These are phyloP conservation scores for Sipha flava DNA, from an alignment of 1,140 invertebrate genomes.

Conservation along the genomic window DNA sequence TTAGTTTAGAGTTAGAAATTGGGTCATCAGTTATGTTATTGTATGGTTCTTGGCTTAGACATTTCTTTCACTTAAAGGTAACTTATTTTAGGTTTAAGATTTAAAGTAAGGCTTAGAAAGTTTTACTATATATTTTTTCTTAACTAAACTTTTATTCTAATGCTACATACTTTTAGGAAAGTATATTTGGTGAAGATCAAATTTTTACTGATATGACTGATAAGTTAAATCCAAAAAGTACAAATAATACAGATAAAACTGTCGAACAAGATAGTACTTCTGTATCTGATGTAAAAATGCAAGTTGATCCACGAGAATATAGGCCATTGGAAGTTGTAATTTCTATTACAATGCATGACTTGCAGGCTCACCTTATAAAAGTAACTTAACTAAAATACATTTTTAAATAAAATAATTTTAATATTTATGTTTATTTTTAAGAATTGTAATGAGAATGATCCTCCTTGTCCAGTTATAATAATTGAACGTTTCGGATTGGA, in stretches of 20 bases:
- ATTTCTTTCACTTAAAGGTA: constrained; percentile 78
- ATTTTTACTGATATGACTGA: constrained; percentile 77
- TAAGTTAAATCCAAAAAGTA: constrained; percentile 36
- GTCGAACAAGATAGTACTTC: constrained; percentile 40
- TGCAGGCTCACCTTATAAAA: constrained; percentile 85
- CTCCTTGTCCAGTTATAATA: constrained; percentile 80
- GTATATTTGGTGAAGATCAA: constrained; percentile 93
- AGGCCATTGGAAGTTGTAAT: constrained; percentile 83
- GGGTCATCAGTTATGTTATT: constrained; percentile 81
- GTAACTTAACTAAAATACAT: constrained; percentile 42
- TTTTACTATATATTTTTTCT: not conserved
- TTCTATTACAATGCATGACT: constrained; percentile 88
- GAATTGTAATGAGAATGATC: constrained; percentile 76
- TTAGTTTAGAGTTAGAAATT: constrained; percentile 84
- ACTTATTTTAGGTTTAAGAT: too few relatives aligned
- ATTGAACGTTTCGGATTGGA: constrained; percentile 91
- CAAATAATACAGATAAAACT: constrained; percentile 32
- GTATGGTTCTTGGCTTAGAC: constrained; percentile 80
- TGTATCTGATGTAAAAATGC: constrained; percentile 48
- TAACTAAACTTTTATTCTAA: not conserved
- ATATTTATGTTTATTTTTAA: constrained; percentile 40
- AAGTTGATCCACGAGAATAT: constrained; percentile 78
- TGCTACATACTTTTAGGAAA: constrained; percentile 55
- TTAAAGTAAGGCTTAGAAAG: too few relatives aligned
- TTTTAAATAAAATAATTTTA: not conserved